Evolutionary conservation across 2,888 invertebrate genomes (phyloP).

Genomic region (Troides oblongomaculatus): DNA sequence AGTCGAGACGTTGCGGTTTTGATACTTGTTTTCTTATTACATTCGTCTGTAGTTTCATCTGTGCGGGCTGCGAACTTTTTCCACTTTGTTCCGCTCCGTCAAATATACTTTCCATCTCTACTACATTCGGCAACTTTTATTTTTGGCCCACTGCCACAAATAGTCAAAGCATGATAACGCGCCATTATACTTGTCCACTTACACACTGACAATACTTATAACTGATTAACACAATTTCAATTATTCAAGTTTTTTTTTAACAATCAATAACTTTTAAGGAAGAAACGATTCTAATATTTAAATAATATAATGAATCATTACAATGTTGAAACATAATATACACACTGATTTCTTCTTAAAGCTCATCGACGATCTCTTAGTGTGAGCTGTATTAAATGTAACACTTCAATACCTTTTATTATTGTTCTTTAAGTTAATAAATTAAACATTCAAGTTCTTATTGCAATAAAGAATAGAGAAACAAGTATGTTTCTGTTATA

Average conservation of each 20-base stretch:
- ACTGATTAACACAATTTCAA: not conserved
- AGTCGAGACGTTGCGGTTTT: not conserved
- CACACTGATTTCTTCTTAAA: no score
- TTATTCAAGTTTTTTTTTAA: not conserved
- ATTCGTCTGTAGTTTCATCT: constrained; percentile 9
- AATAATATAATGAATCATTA: no score
- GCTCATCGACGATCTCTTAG: no score
- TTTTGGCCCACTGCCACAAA: constrained; percentile 29
- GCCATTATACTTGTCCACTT: not conserved
- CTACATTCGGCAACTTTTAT: constrained; percentile 33
- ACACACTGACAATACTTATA: not conserved
- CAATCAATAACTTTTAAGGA: not conserved
- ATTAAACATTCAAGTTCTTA: no score
- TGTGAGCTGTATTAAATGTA: no score
- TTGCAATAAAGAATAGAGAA: no score
- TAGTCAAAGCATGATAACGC: constrained; percentile 9
- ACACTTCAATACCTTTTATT: no score
- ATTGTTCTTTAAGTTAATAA: no score
- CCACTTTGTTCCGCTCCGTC: constrained; percentile 32
- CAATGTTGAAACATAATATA: no score
- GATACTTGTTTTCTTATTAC: constrained; percentile 26
- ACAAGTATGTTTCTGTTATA: not conserved
- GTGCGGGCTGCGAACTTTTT: constrained; percentile 26
- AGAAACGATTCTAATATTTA: no score
- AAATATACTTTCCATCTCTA: constrained; percentile 36